Evolutionary conservation across 2,113 vertebrate species (phyloP).

Genomic region (Ramphastos sulfuratus): DNA sequence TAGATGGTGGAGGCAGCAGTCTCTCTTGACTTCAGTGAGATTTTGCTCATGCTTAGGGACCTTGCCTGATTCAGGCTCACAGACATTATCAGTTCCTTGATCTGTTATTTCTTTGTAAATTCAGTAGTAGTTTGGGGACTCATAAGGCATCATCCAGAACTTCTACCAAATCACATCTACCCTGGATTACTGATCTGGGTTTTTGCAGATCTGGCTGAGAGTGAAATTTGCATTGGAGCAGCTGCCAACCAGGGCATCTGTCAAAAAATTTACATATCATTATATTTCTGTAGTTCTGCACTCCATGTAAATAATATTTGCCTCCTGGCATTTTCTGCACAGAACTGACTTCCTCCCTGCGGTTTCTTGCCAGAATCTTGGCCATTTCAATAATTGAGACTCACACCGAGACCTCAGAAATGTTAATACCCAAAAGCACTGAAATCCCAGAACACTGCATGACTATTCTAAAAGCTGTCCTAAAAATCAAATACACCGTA

Average conservation of each 20-base stretch:
- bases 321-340: constrained; percentile 59
- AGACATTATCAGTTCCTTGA: neutral
- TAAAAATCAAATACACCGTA: neutral
- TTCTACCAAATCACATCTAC: constrained; percentile 41
- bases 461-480: neutral
- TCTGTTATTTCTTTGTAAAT: constrained; percentile 22
- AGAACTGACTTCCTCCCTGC: constrained; percentile 64
- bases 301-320: constrained; percentile 69
- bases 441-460: neutral
- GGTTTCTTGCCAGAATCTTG: constrained; percentile 67
- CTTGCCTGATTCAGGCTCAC: neutral
- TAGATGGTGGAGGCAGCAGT: neutral
- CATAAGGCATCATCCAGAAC: constrained; percentile 21
- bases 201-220: constrained; percentile 55
- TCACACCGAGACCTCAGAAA: constrained; percentile 57
- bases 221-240: constrained; percentile 53
- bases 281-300: constrained; percentile 59
- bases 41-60: neutral
- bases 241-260: constrained; percentile 69
- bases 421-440: constrained; percentile 61
- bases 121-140: constrained; percentile 2
- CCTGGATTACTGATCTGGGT: constrained; percentile 45
- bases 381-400: constrained; percentile 63
- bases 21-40: neutral
- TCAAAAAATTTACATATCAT: constrained; percentile 67